Evolutionary conservation across 2,797 vertebrate species (phyloP), one percentile per base, ranked within the genome.

Genomic region (Molossus molossus): DNA sequence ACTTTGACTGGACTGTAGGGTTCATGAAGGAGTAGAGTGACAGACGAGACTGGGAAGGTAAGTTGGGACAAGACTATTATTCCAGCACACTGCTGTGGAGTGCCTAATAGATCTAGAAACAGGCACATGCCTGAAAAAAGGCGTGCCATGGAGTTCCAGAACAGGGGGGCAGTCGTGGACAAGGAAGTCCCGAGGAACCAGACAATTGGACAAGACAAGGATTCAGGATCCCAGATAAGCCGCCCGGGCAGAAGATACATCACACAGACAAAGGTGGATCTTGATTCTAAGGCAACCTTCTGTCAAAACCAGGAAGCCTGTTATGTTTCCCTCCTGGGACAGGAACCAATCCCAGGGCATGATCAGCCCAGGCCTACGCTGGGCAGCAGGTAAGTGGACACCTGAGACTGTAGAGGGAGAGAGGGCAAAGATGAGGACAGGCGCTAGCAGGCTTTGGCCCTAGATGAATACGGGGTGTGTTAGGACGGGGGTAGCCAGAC

Each of bases 191-290:
- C 6, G 11, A 76, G 84, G 73, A 80, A 72, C 55, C 72, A 58
- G 76, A 48, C 87, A 70, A 48, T 9, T 15, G 18, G 57, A 70
- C 20, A 72, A 64, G 69, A 48, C 12, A 20, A 89, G 69, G 62
- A 70, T 70, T 93, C 33, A 84, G 92, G 76, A 95, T n/a, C 53
- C 82, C 48, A 73, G 77, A 75, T 21, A 20, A 81, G n/a, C 65
- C 48, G 21, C 18, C 72, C 2, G 53, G 25, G 58, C 33, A 70
- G 92, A 87, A 76, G 75, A 33, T 45, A 20, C 50, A 76, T 45
- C 70, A 50, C 45, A 64, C 33, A 48, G 60, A 60, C 48, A 53
- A 29, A 92, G 85, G 40, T 33, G 45, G 64, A 27, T n/a, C 57
- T 58, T 33, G 77, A 45, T 25, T 67, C 37, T 45, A 64, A 95